Base-by-base conservation (phyloP, 2,888 invertebrate genomes). In the Sarcophaga caerulescens region DNA sequence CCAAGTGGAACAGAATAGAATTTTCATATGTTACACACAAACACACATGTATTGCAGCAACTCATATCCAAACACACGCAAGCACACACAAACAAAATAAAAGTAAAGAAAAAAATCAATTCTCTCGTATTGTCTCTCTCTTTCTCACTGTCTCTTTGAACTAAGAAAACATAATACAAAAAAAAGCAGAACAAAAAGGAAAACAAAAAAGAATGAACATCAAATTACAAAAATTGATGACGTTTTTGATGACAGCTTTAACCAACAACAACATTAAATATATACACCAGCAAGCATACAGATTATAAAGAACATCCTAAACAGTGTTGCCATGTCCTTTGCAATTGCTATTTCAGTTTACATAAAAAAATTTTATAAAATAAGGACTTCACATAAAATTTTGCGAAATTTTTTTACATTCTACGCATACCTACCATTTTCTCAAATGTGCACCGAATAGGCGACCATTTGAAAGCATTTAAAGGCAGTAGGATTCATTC, bases 191-290 rank as follows among this genome's bases (percentile, higher is more conserved):
- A 3, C 6, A 73, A 74, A 5, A 74, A 17, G 4, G 52, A 63
- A 19, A 69, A 47, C 25, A 4, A 4, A 21, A 10, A 47, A 71
- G 70, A 65, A 66, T 8, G 65, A 71, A 90, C 89, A 88, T 90
- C 91, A 92, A 91, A 91, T 90, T 90, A 89, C 88, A 89, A 88
- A 90, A 92, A 92, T 91, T 91, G 89, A 92, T 91, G 91, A 92
- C 92, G 91, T 90, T 90, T 88, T 66, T 88, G 91, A 90, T 92
- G 91, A 91, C 92, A 92, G 92, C 89, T 87, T 77, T 84, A 85
- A 87, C 81, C 87, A 80, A 66, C 66, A 80, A 81, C 81, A 84
- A 77, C 35, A 76, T 60, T 47, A 84, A 68, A 68, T 23, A 63
- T 52, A 78, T 69, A 79, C n/a, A 70, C 19, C 65, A 21, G 62